These are phyloP conservation scores for Caretta caretta DNA, from an alignment of 2,113 vertebrate species.

Conservation along the genomic window DNA sequence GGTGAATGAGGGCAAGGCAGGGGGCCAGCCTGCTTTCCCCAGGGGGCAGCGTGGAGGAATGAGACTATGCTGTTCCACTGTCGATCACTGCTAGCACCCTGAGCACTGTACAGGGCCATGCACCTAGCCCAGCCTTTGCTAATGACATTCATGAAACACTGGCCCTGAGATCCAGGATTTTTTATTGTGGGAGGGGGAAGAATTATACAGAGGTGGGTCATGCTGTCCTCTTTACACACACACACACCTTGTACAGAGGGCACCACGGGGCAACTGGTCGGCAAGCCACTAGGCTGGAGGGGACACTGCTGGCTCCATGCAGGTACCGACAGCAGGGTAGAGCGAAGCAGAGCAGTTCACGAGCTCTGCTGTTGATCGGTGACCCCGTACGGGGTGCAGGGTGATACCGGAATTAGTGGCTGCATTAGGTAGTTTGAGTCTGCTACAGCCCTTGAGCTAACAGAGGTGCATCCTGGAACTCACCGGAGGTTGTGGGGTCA, in stretches of 20 bases:
- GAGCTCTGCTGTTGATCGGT: too few relatives aligned
- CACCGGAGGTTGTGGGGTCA: background rate
- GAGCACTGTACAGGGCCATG: background rate
- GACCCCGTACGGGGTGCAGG: too few relatives aligned
- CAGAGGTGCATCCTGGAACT: background rate
- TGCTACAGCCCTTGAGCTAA: background rate
- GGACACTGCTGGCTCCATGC: too few relatives aligned
- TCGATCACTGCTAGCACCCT: background rate
- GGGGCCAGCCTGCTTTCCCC: too few relatives aligned
- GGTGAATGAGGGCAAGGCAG: too few relatives aligned
- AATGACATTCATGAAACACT: background rate
- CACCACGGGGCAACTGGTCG: background rate
- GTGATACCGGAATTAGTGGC: too few relatives aligned
- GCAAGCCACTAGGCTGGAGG: too few relatives aligned
- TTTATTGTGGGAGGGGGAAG: background rate
- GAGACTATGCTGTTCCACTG: background rate
- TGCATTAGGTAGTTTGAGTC: too few relatives aligned
- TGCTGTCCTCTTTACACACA: background rate
- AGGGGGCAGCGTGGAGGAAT: too few relatives aligned
- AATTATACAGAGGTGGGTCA: background rate
- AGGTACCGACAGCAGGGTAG: background rate
- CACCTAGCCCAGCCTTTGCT: background rate
- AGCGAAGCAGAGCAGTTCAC: too few relatives aligned
- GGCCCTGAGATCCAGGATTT: background rate
- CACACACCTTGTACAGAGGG: background rate